Conservation (phyloP, 2,113 vertebrate genomes). For the Osmerus eperlanus region DNA sequence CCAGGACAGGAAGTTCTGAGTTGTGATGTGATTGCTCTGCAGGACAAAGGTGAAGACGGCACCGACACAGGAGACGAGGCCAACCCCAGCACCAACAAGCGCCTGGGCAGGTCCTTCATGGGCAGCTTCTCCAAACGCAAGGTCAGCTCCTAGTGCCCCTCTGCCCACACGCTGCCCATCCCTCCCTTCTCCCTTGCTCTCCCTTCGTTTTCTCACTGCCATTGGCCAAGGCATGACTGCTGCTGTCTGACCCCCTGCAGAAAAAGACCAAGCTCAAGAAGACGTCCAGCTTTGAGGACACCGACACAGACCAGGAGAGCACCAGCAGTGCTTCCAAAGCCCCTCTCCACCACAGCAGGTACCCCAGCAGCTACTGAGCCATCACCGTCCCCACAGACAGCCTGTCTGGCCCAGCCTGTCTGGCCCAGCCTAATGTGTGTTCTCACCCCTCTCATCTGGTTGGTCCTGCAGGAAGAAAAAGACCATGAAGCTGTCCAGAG, state of each 20-base stretch:
- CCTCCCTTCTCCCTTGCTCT: not conserved
- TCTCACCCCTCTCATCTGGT: not conserved
- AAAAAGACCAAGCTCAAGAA: conserved; percentile 87
- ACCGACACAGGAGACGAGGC: conserved; percentile 77
- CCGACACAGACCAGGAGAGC: conserved; percentile 80
- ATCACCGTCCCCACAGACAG: not conserved
- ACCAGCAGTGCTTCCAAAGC: conserved; percentile 75
- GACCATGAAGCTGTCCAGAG: conserved; percentile 94
- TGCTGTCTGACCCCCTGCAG: conserved; percentile 71
- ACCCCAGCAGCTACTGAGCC: not conserved
- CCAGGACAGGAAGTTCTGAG: too few species aligned
- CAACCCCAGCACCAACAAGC: conserved; percentile 68
- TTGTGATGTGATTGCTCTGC: conserved; percentile 1
- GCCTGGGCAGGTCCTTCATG: conserved; percentile 73
- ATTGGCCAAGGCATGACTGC: not conserved
- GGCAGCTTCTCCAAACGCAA: conserved; percentile 91
- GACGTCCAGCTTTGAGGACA: conserved; percentile 84
- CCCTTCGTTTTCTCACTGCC: not conserved
- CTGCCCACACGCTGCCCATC: not conserved
- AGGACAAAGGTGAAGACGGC: conserved; percentile 83
- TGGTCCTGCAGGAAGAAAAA: conserved; percentile 81
- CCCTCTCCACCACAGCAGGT: conserved; percentile 68
- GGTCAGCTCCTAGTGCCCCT: conserved; percentile 56
- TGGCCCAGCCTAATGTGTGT: not conserved
- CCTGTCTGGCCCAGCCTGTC: not conserved